Base-by-base conservation (phyloP, 2,113 vertebrate genomes). In the Sarotherodon lohbergeri region DNA sequence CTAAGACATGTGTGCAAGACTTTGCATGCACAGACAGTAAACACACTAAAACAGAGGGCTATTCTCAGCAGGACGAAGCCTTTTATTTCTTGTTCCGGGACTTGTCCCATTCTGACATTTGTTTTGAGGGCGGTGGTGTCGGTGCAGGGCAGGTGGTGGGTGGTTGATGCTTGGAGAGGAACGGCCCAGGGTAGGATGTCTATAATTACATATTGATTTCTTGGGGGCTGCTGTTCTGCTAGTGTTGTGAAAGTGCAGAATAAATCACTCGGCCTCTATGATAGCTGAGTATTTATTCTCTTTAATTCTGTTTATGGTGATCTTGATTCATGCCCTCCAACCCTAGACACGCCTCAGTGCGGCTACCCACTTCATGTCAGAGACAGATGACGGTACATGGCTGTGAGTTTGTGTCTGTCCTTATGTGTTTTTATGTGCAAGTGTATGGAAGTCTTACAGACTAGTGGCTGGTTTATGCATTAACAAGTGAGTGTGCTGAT, bases 121-220 rank as follows among this genome's bases (percentile, higher is more conserved):
- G 93, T 96, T 96, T 94, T 93, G 92, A 92, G 89, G 89, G 82
- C 87, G 87, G 80, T 59, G 91, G 85, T 91, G 86, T 71, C 32
- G 89, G 84, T 88, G 91, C 54, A 29, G 84, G 86, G 92, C 81
- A 79, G 90, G 90, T 84, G 83, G 86, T 88, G 90, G 90, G 93
- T 89, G 87, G 90, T 91, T 90, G 83, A 92, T 84, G 90, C 91
- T 84, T 86, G 63, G 89, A 94, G 91, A 94, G 80, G 90, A 93
- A 92, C 91, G 87, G 94, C 94, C 93, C 91, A 24, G 94, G 90
- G 93, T 95, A 94, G 96, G 95, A 96, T 96, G 95, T 95, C 95
- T 95, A 95, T 96, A 96, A 96, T 96, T 96, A 96, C 96, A 95
- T 96, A 96, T 96, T 95, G 96, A 96, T 96, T 96, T 96, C 95